Percentiles rank a stretch among this genome's conserved stretches.
Conservation (phyloP, 2,797 vertebrate species). For the Mionectes olivaceus region DNA sequence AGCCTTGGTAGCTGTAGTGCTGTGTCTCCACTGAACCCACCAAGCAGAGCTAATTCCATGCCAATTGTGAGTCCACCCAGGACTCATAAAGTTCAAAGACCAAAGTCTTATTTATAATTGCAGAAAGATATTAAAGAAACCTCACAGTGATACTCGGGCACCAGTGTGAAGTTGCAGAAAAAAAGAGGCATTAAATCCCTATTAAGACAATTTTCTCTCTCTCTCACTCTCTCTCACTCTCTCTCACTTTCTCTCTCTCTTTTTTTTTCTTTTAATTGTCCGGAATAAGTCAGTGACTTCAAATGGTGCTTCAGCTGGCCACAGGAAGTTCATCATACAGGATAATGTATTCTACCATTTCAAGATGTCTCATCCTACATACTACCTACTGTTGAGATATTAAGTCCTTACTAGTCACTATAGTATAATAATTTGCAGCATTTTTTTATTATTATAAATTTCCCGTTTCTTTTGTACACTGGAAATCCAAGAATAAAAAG, state of each 20-base stretch:
- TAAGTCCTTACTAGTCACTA: neutral
- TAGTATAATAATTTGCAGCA: neutral
- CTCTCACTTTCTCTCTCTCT: no score
- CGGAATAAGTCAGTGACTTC: neutral
- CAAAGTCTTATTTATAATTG: neutral
- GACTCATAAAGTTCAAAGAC: neutral
- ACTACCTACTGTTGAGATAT: neutral
- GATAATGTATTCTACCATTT: neutral
- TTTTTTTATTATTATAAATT: neutral
- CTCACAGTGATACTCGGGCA: neutral
- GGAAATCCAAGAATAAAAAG: neutral
- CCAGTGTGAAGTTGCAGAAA: neutral
- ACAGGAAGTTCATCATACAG: neutral
- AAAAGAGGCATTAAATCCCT: neutral
- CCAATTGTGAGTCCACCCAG: neutral
- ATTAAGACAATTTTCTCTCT: rapidly evolving
- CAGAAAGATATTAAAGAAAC: neutral
- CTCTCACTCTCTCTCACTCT: no score
- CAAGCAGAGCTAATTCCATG: neutral
- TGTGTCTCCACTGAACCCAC: neutral
- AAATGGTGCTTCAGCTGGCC: neutral
- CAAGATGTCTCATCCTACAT: neutral
- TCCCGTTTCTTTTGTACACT: neutral
- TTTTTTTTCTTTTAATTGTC: neutral
- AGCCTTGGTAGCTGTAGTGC: neutral